phyloP scores from a whole-genome alignment of 2,888 invertebrate species.

The Drosophila siamana region DNA sequence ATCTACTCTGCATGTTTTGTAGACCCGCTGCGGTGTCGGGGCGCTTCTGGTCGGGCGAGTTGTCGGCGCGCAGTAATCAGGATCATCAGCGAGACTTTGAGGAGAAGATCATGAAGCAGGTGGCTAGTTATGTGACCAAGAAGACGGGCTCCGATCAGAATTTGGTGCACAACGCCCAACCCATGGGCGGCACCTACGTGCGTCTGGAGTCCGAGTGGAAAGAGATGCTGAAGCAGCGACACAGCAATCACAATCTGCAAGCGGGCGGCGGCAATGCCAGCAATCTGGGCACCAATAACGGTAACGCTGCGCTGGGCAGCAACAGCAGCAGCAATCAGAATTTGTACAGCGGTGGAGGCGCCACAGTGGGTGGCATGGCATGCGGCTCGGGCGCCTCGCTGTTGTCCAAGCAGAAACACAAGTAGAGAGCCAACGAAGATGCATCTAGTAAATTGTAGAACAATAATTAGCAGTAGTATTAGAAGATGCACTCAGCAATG shows the following conservation, averaged over 20 bases:
- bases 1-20: not conserved
- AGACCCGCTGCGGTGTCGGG: slow-evolving; percentile 85
- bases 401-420: slow-evolving; percentile 71
- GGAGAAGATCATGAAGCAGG: slow-evolving; percentile 89
- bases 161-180: slow-evolving; percentile 63
- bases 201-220: slow-evolving; percentile 92
- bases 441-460: slow-evolving; percentile 24
- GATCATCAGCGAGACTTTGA: slow-evolving; percentile 94
- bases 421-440: slow-evolving; percentile 54
- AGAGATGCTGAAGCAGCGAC: slow-evolving; percentile 86
- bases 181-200: slow-evolving; percentile 90
- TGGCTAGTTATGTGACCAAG: slow-evolving; percentile 83
- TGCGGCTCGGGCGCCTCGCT: slow-evolving; percentile 27
- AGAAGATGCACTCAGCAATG: slow-evolving; percentile 22
- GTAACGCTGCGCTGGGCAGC: slow-evolving; percentile 9
- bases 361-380: slow-evolving; percentile 29
- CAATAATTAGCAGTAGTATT: slow-evolving; percentile 18
- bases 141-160: slow-evolving; percentile 82
- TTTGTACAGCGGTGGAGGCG: slow-evolving; percentile 23
- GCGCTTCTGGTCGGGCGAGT: slow-evolving; percentile 90
- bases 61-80: slow-evolving; percentile 93
- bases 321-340: slow-evolving; percentile 38
- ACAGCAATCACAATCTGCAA: slow-evolving; percentile 59
- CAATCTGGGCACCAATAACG: slow-evolving; percentile 10
- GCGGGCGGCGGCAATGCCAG: slow-evolving; percentile 6